These are phyloP conservation scores for Phymanthus crucifer DNA, from an alignment of 92 coral and sea anemone genomes.

Conservation along the genomic window DNA sequence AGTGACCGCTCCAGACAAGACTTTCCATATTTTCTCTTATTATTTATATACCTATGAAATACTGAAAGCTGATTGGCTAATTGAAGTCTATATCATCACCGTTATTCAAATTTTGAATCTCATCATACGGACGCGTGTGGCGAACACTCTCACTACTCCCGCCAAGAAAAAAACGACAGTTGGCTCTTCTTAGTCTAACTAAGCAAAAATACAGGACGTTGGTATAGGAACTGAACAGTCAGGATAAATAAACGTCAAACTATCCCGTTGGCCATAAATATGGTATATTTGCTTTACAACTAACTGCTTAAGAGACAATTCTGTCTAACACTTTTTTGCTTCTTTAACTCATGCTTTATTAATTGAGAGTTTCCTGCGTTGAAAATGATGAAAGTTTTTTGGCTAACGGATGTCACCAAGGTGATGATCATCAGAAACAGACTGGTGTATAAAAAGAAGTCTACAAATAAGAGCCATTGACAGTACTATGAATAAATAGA, in stretches of 20 bases:
- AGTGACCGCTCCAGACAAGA: conserved; percentile 8
- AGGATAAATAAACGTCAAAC: not conserved
- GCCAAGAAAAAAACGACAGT: not conserved
- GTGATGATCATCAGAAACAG: not conserved
- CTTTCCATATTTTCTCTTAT: not conserved
- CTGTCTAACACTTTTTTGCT: not conserved
- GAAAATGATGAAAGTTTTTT: not conserved
- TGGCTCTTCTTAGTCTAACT: not conserved
- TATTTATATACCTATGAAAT: conserved; percentile 1
- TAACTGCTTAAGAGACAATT: not conserved
- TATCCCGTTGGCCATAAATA: not conserved
- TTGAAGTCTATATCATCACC: not conserved
- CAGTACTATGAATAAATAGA: not conserved
- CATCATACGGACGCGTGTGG: not conserved
- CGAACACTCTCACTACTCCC: not conserved
- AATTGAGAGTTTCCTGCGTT: not conserved
- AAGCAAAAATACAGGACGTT: not conserved
- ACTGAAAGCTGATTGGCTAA: not conserved
- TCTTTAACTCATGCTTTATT: not conserved
- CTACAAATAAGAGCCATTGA: not conserved
- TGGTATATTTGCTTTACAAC: not conserved
- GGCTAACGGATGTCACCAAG: not conserved
- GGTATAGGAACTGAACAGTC: not conserved
- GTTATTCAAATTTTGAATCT: not conserved
- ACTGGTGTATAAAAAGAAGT: too few species aligned